Conservation (phyloP, 2,888 invertebrate species). For the Drosophila greeni region DNA sequence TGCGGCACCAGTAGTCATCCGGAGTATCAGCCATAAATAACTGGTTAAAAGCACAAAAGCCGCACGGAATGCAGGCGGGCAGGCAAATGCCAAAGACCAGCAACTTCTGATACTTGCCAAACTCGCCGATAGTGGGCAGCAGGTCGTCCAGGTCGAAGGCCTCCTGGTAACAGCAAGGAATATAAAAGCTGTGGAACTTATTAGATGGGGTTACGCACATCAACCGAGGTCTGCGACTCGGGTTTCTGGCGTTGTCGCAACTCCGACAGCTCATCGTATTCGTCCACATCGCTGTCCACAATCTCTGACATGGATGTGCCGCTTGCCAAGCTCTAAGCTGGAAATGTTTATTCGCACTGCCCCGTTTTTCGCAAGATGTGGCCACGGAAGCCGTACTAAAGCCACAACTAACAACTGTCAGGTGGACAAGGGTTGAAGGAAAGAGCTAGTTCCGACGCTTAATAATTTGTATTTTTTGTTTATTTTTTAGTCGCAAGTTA, state of each 20-base stretch:
- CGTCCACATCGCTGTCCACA: slow-evolving; percentile 63
- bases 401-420: slow-evolving; percentile 16
- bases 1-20: slow-evolving; percentile 89
- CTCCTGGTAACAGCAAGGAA: slow-evolving; percentile 61
- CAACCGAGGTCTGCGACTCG: slow-evolving; percentile 51
- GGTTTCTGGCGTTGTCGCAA: slow-evolving; percentile 54
- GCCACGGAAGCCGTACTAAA: slow-evolving; percentile 32
- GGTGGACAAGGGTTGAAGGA: slow-evolving; percentile 26
- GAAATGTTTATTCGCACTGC: slow-evolving; percentile 17
- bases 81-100: slow-evolving; percentile 91
- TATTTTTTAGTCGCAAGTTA: slow-evolving; percentile 53
- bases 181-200: too few relatives aligned
- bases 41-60: slow-evolving; percentile 95
- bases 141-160: slow-evolving; percentile 90
- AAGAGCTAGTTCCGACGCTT: slow-evolving; percentile 21
- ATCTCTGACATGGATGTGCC: slow-evolving; percentile 55
- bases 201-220: slow-evolving; percentile 42
- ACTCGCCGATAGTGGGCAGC: slow-evolving; percentile 91
- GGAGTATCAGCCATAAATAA: slow-evolving; percentile 95
- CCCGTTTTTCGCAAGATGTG: slow-evolving; percentile 5
- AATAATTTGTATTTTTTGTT: slow-evolving; percentile 49
- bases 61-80: slow-evolving; percentile 93
- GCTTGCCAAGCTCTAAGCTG: slow-evolving; percentile 16
- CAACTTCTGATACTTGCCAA: slow-evolving; percentile 92
- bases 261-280: slow-evolving; percentile 67